These are phyloP conservation scores for Dendrocincla tyrannina DNA, from an alignment of 2,797 vertebrate genomes.

Conservation along the genomic window DNA sequence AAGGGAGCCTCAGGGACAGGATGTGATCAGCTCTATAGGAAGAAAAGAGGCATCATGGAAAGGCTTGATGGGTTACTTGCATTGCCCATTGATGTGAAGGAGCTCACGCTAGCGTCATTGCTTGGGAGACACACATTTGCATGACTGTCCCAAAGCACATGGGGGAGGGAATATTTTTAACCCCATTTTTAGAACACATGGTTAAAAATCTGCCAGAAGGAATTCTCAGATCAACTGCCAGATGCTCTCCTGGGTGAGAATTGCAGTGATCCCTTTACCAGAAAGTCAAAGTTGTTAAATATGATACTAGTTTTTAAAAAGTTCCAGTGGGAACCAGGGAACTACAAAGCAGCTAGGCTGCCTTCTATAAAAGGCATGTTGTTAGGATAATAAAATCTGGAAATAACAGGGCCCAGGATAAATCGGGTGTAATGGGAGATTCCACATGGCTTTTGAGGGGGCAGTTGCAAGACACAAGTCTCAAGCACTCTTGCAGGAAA, in stretches of 20 bases:
- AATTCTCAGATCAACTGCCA: not conserved
- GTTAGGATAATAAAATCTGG: conserved; percentile 19
- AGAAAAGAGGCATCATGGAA: not conserved
- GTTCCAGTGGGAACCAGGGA: conserved; percentile 60
- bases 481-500: not conserved
- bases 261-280: not conserved
- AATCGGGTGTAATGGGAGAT: not conserved
- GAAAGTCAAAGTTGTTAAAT: not conserved
- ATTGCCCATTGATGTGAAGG: not conserved
- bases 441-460: not conserved
- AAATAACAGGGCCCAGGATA: conserved; percentile 29
- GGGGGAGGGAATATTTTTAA: not conserved
- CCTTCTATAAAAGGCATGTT: conserved; percentile 54
- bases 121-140: not conserved
- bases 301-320: not conserved
- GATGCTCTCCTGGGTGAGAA: not conserved
- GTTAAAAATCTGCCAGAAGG: not conserved
- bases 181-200: not conserved
- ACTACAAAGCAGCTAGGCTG: not conserved
- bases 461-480: not conserved
- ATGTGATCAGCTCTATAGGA: not conserved
- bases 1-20: not conserved
- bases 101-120: not conserved
- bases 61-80: not conserved
- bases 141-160: not conserved